Evolutionary conservation across 2,797 vertebrate species (phyloP), one percentile per base, ranked within the genome.

Genomic region (Enteromius unitaeniatus): DNA sequence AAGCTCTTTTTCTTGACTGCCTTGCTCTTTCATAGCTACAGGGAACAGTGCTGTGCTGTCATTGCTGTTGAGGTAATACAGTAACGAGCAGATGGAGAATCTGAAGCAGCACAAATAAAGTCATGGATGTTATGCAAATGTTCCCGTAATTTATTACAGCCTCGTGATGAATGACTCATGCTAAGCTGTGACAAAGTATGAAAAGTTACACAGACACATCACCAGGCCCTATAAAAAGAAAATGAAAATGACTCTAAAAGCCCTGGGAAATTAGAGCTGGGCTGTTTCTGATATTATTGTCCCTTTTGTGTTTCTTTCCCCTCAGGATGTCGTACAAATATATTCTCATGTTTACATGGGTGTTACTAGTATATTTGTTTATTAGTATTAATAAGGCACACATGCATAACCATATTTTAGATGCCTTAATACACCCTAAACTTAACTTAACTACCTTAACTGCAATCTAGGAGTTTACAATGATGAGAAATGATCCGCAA

Each of bases 131-230:
- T 40, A 40, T 60, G 74, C 34, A 58, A 76, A 76, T 77, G 37
- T 60, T 10, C 8, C 34, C 4, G 2, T 8, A 21, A 65, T 47
- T 40, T 14, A 40, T 68, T 79, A 68, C 28, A 68, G 19, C n/a
- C 64, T 53, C 62, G 15, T 68, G 45, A 68, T 6, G 19, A 53
- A 51, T 68, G 28, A 79, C 45, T 79, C 78, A 79, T 68, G 49
- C 34, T 26, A 79, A 79, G 40, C 78, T 69, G 9, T 79, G 49
- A 79, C 31, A 42, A 3, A 69, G 47, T 69, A 69, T 6, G 1
- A 37, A 49, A 68, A 26, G 45, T 49, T 79, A 53, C 13, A 53
- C 19, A 40, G 51, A 68, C 28, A 37, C 47, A 26, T 28, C 11
- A 45, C 45, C 3, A 3, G 19, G 3, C 0, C n/a, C n/a, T 17